Conservation (phyloP, 2,888 invertebrate genomes). For the Eilema griseolum region DNA sequence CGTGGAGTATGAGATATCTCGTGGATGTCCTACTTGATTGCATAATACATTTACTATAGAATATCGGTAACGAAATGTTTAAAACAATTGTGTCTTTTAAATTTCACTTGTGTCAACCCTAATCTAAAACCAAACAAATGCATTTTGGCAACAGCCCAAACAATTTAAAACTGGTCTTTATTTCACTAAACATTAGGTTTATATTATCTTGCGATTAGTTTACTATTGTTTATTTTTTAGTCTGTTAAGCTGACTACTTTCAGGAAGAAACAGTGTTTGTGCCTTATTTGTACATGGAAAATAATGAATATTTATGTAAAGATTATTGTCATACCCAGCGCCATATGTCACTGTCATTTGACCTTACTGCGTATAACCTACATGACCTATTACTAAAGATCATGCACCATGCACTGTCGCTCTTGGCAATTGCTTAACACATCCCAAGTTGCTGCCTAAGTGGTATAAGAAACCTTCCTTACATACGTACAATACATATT, state of each 20-base stretch:
- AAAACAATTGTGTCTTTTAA: background rate
- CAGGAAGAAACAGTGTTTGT: slow-evolving; percentile 30
- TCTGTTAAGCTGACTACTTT: slow-evolving; percentile 23
- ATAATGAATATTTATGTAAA: slow-evolving; percentile 45
- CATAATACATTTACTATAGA: background rate
- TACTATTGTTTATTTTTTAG: slow-evolving; percentile 33
- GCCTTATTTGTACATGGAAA: slow-evolving; percentile 22
- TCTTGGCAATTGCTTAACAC: too few species aligned
- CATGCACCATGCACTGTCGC: too few species aligned
- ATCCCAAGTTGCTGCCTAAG: too few species aligned
- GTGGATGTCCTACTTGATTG: too few species aligned
- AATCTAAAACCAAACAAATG: slow-evolving; percentile 35
- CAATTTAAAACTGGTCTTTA: slow-evolving; percentile 18
- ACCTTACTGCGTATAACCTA: background rate
- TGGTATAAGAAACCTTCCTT: too few species aligned
- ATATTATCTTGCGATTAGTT: slow-evolving; percentile 1
- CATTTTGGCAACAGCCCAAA: slow-evolving; percentile 22
- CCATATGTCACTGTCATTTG: slow-evolving; percentile 16
- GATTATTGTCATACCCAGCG: slow-evolving; percentile 28
- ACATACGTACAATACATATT: too few species aligned
- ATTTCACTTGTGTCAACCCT: slow-evolving; percentile 29
- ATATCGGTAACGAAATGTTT: background rate
- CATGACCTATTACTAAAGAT: too few species aligned
- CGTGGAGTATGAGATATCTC: background rate
- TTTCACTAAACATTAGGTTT: background rate